These are phyloP conservation scores for Amphipoea oculea DNA, from an alignment of 2,888 invertebrate species.

Conservation along the genomic window DNA sequence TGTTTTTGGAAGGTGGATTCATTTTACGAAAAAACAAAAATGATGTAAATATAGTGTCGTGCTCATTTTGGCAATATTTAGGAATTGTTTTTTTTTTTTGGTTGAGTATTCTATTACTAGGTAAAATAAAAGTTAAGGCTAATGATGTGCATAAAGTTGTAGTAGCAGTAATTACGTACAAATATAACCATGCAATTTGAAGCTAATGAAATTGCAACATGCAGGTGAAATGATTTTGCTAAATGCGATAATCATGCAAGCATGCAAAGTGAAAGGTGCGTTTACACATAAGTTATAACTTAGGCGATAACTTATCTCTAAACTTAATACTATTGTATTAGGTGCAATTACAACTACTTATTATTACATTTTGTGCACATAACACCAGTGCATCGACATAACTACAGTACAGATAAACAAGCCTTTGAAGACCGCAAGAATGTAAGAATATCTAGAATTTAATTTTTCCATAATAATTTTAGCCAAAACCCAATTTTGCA, in stretches of 20 bases:
- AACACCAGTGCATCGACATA: conserved; percentile 2
- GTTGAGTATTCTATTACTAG: background rate
- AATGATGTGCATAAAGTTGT: background rate
- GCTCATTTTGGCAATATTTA: background rate
- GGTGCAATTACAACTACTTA: conserved; percentile 18
- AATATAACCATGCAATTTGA: conserved; percentile 17
- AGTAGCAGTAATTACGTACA: background rate
- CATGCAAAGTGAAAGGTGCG: conserved; percentile 27
- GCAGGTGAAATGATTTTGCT: conserved; percentile 27
- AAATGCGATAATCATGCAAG: conserved; percentile 2
- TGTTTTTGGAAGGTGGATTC: background rate
- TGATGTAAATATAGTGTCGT: background rate
- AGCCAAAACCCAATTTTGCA: conserved; percentile 3
- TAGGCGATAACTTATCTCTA: conserved; percentile 4
- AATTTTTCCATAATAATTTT: background rate
- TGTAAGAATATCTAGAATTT: background rate
- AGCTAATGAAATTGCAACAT: conserved; percentile 26
- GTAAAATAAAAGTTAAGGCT: background rate
- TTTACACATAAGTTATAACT: background rate
- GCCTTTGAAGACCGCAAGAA: background rate
- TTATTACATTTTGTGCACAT: conserved; percentile 15
- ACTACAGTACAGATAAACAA: conserved; percentile 13
- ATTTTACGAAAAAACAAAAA: background rate
- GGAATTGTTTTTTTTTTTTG: too few relatives aligned
- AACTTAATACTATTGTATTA: conserved; percentile 1